Conservation (phyloP, 1,140 invertebrate genomes). For the Ruditapes philippinarum region DNA sequence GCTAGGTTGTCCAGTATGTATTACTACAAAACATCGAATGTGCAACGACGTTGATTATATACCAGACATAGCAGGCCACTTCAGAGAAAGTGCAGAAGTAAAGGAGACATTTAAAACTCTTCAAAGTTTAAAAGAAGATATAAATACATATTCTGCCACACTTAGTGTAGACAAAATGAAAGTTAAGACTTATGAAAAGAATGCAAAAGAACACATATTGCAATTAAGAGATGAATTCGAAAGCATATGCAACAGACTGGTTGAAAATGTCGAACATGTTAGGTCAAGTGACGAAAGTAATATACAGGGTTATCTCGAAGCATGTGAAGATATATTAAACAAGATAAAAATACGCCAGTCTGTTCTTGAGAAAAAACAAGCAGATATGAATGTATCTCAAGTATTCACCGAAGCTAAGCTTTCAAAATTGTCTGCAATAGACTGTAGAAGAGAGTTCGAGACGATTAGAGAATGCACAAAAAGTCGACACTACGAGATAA, state of each 20-base stretch:
- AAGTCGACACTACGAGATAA: not conserved
- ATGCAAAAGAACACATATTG: not conserved
- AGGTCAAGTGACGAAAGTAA: not conserved
- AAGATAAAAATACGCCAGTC: not conserved
- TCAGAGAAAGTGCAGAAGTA: not conserved
- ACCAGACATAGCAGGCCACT: not conserved
- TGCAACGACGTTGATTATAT: constrained; percentile 24
- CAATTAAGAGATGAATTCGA: not conserved
- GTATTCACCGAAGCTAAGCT: not conserved
- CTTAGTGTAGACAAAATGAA: not conserved
- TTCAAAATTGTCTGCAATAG: not conserved
- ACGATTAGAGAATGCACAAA: not conserved
- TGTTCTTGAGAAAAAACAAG: not conserved
- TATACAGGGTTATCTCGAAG: not conserved
- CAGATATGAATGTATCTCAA: not conserved
- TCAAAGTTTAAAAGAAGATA: not conserved
- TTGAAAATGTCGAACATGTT: not conserved
- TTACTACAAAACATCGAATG: not conserved
- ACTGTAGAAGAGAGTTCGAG: not conserved
- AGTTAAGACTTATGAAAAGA: not conserved
- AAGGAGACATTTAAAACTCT: not conserved
- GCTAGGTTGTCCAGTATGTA: not conserved
- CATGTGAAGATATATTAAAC: not conserved
- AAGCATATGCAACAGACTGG: not conserved
- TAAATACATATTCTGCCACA: not conserved